Conservation (phyloP, 2,888 invertebrate species). For the Oligia latruncula region DNA sequence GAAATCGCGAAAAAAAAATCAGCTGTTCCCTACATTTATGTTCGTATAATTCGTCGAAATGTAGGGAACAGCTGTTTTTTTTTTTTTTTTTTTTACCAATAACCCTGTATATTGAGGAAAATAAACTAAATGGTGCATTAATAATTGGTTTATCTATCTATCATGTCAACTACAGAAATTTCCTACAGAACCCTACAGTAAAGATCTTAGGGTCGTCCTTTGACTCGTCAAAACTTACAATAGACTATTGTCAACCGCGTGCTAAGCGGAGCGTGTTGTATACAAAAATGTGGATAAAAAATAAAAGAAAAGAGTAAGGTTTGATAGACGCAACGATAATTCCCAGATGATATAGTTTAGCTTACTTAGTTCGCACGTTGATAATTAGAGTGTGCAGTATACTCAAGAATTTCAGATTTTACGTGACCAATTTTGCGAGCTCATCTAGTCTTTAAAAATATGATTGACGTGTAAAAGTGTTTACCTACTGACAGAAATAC, state of each 20-base stretch:
- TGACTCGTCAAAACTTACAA: constrained; percentile 44
- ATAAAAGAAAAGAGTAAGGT: constrained; percentile 47
- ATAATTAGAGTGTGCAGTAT: constrained; percentile 60
- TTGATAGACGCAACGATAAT: constrained; percentile 49
- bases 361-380: constrained; percentile 60
- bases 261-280: constrained; percentile 68
- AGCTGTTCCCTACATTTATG: no score
- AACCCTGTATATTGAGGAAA: neutral
- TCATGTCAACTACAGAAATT: neutral
- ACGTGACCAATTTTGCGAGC: neutral
- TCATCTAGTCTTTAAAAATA: no score
- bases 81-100: no score
- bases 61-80: no score
- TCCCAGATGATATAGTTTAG: constrained; percentile 54
- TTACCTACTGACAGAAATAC: neutral
- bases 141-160: neutral
- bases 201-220: constrained; percentile 30
- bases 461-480: neutral
- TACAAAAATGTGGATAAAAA: constrained; percentile 68
- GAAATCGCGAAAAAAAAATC: no score
- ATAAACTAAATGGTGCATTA: neutral
- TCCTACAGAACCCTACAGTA: constrained; percentile 56
- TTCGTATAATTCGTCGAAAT: no score
- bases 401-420: constrained; percentile 8
- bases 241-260: constrained; percentile 65